A percentile compares a stretch with the other conserved stretches of the same genome.
These are phyloP conservation scores for Hemiscyllium ocellatum DNA, from an alignment of 2,113 vertebrate genomes.

Conservation along the genomic window DNA sequence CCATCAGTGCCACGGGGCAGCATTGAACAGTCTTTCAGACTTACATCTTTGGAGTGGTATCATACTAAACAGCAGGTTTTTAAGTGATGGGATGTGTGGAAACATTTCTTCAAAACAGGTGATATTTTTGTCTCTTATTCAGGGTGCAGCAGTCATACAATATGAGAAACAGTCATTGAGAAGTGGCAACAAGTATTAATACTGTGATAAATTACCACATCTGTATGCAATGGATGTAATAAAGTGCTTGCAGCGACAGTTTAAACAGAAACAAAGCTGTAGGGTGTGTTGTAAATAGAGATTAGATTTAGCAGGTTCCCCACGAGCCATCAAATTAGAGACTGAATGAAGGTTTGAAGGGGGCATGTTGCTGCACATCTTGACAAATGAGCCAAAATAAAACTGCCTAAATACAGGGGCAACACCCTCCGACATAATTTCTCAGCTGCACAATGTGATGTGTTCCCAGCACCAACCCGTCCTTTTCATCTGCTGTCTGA, in stretches of 20 bases:
- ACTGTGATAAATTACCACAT: background rate
- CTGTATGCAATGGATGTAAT: background rate
- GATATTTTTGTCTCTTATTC: background rate
- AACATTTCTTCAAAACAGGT: background rate
- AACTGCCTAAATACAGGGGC: background rate
- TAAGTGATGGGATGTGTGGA: background rate
- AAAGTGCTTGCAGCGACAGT: background rate
- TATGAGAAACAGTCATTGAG: background rate
- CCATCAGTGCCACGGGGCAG: background rate
- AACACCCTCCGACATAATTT: background rate
- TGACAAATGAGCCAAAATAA: background rate
- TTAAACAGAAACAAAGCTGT: background rate
- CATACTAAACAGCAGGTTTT: background rate
- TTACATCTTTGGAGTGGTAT: background rate
- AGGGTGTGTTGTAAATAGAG: background rate
- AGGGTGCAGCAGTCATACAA: background rate
- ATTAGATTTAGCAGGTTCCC: background rate
- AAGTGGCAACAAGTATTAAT: background rate
- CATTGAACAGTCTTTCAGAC: background rate
- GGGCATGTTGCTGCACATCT: background rate
- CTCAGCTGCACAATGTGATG: background rate
- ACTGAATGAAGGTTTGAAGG: background rate
- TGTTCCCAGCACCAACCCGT: background rate
- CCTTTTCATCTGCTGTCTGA: background rate
- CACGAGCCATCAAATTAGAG: background rate